Percentiles rank a stretch among this genome's conserved stretches.
Conservation (phyloP, 1,140 invertebrate species). For the Rhagoletis pomonella region DNA sequence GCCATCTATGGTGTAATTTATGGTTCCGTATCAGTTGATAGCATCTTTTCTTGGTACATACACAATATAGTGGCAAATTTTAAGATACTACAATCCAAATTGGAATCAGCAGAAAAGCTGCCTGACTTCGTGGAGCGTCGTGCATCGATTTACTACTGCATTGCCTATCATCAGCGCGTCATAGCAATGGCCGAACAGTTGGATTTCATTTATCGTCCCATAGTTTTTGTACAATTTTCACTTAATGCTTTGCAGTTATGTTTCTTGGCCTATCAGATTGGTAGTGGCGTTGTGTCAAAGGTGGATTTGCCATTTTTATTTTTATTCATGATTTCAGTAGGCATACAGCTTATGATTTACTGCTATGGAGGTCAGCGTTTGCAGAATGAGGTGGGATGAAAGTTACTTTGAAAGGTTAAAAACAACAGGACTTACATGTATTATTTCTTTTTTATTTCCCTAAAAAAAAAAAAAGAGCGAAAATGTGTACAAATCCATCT, state of each 20-base stretch:
- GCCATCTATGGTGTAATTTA: conserved; percentile 11
- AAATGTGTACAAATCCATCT: not conserved
- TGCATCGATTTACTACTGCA: conserved; percentile 1
- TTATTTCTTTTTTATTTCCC: too few species aligned
- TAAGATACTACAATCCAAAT: conserved; percentile 3
- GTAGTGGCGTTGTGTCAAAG: not conserved
- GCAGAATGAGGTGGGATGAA: conserved; percentile 45
- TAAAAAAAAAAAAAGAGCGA: not conserved
- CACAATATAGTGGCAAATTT: conserved; percentile 49
- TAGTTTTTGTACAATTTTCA: conserved; percentile 30
- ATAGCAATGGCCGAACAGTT: conserved; percentile 28
- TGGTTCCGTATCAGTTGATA: conserved; percentile 11
- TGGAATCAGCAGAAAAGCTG: not conserved
- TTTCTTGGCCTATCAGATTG: conserved; percentile 52
- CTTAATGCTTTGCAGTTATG: conserved; percentile 35
- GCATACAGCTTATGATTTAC: conserved; percentile 50
- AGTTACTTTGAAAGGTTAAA: too few species aligned
- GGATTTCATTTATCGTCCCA: conserved; percentile 29
- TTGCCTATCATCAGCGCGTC: conserved; percentile 32
- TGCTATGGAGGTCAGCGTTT: conserved; percentile 46
- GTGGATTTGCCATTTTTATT: conserved; percentile 41
- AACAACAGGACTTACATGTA: too few species aligned
- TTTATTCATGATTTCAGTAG: conserved; percentile 23
- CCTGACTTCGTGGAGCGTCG: not conserved
- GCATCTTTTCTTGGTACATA: conserved; percentile 40